These are phyloP conservation scores for Dromaius novaehollandiae DNA, from an alignment of 2,113 vertebrate genomes.

Conservation along the genomic window DNA sequence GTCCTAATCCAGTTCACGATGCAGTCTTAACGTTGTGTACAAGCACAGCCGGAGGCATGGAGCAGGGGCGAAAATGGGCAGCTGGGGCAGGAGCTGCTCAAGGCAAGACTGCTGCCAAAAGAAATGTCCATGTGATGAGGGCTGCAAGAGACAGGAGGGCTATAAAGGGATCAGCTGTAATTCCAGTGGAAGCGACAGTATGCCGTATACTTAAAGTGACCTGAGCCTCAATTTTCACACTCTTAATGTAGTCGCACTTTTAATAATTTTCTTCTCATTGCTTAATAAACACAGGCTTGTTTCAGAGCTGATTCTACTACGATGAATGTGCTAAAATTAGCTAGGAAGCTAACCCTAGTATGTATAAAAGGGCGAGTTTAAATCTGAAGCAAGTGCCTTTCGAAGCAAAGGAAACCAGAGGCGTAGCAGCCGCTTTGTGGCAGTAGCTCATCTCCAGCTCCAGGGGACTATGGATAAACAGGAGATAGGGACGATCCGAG, in stretches of 20 bases:
- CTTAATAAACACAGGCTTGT: not conserved
- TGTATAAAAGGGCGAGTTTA: not conserved
- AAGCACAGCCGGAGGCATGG: accelerated
- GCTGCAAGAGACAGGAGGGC: not conserved
- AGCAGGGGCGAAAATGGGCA: not conserved
- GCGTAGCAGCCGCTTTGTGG: not conserved
- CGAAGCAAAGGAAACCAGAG: not conserved
- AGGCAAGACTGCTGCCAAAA: accelerated
- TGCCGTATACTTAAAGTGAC: not conserved
- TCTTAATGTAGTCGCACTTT: not conserved
- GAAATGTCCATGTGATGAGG: accelerated
- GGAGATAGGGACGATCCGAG: not conserved
- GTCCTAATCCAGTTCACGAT: not conserved
- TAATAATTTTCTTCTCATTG: not conserved
- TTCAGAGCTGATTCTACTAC: not conserved
- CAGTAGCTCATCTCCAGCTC: not conserved
- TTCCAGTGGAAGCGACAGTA: not conserved
- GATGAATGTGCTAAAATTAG: not conserved
- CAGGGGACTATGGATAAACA: not conserved
- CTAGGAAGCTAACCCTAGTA: accelerated
- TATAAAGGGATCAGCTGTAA: not conserved
- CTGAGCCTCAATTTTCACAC: not conserved
- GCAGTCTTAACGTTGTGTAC: not conserved
- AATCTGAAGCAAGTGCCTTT: not conserved
- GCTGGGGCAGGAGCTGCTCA: not conserved